These are phyloP conservation scores for Empidonax alnorum DNA, from an alignment of 2,113 vertebrate genomes.

Conservation along the genomic window DNA sequence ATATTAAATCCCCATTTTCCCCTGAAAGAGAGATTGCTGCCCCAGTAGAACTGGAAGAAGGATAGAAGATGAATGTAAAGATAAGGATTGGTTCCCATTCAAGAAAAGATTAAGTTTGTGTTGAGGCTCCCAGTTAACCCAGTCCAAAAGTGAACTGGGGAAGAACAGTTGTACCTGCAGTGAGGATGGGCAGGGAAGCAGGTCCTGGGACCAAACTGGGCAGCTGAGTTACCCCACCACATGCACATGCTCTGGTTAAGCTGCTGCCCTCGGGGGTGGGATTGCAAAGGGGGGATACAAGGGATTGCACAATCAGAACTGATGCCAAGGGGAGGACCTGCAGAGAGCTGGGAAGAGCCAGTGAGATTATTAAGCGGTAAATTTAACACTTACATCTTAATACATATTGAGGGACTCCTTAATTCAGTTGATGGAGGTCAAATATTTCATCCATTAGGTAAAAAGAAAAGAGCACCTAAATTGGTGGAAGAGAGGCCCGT, in stretches of 20 bases:
- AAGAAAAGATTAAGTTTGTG: not conserved
- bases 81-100: not conserved
- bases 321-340: not conserved
- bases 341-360: not conserved
- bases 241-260: rapidly evolving
- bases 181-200: not conserved
- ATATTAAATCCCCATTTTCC: not conserved
- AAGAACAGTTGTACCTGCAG: not conserved
- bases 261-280: not conserved
- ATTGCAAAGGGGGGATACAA: not conserved
- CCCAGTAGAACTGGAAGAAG: not conserved
- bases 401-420: not conserved
- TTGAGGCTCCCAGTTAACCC: not conserved
- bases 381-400: rapidly evolving
- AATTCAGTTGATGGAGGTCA: not conserved
- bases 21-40: not conserved
- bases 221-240: not conserved
- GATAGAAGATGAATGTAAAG: not conserved
- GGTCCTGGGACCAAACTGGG: not conserved
- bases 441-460: not conserved
- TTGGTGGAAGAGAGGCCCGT: not conserved
- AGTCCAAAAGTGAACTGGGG: not conserved
- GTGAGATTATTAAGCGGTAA: not conserved
- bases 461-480: not conserved
- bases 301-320: not conserved